phyloP scores from a whole-genome alignment of 2,797 vertebrate genomes.

The Rallus crepitans region DNA sequence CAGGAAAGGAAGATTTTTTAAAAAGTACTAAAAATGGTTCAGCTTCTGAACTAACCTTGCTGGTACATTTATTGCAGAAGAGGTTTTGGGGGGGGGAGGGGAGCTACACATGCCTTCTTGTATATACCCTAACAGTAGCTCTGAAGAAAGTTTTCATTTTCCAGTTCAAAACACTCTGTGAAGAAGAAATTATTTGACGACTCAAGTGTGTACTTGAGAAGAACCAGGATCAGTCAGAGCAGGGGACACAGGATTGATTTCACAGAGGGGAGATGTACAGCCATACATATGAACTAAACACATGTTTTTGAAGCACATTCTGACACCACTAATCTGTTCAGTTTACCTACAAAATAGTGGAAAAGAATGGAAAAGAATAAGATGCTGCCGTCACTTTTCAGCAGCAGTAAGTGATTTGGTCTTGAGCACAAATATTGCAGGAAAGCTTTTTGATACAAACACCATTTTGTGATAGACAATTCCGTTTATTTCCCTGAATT shows the following conservation, averaged over 20 bases:
- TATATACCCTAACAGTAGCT: neutral
- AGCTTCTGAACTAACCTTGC: neutral
- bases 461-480: constrained; percentile 40
- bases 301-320: neutral
- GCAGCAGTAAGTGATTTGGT: constrained; percentile 10
- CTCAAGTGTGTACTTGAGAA: neutral
- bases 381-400: neutral
- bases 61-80: neutral
- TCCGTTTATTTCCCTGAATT: constrained; percentile 32
- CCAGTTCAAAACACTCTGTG: neutral
- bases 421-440: constrained; percentile 22
- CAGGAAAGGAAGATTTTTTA: neutral
- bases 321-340: neutral
- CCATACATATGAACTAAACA: neutral
- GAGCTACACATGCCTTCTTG: neutral
- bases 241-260: neutral
- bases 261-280: neutral
- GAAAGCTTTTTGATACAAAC: constrained; percentile 15
- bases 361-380: neutral
- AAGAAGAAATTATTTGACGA: neutral
- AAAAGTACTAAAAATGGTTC: neutral
- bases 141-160: neutral
- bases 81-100: neutral
- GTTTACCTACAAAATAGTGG: neutral
- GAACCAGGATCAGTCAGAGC: neutral